Percentiles rank a stretch among this genome's conserved stretches.
Evolutionary conservation across 2,113 vertebrate genomes (phyloP).

Genomic region (Archilochus colubris): DNA sequence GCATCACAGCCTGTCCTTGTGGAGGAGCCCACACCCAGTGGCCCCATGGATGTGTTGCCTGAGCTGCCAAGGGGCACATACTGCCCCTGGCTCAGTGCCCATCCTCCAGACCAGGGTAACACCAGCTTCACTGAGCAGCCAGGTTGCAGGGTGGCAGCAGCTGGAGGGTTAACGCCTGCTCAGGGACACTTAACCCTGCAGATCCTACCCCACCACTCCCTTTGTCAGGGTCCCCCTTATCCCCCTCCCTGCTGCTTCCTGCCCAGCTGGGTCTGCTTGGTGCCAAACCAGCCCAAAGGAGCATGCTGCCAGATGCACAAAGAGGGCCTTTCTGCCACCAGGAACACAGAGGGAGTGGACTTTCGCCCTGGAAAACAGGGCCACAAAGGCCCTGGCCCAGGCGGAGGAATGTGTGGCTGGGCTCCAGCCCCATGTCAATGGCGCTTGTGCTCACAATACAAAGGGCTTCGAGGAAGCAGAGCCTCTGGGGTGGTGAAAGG

Average conservation of each 20-base stretch:
- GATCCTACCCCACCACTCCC: not conserved
- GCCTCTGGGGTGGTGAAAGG: slow-evolving; percentile 60
- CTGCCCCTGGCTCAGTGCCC: not conserved
- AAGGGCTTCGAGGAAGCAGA: slow-evolving; percentile 69
- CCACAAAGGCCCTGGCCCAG: slow-evolving; percentile 74
- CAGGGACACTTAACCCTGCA: slow-evolving; percentile 62
- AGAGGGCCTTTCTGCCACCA: slow-evolving; percentile 73
- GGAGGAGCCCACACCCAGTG: rapidly evolving
- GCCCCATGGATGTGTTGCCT: not conserved
- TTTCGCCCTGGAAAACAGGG: slow-evolving; percentile 64
- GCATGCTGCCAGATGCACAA: slow-evolving; percentile 65
- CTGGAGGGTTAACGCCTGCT: slow-evolving; percentile 4
- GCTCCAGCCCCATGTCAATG: slow-evolving; percentile 70
- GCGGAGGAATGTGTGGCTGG: slow-evolving; percentile 62
- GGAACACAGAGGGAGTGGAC: slow-evolving; percentile 70
- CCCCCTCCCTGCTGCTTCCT: slow-evolving; percentile 77
- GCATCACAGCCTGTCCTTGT: not conserved
- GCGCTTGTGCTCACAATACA: slow-evolving; percentile 75
- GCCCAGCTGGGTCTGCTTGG: slow-evolving; percentile 82
- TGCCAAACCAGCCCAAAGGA: slow-evolving; percentile 74
- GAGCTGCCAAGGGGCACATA: rapidly evolving
- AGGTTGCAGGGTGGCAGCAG: slow-evolving; percentile 4
- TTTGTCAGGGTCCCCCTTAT: slow-evolving; percentile 47
- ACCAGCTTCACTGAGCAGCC: not conserved
- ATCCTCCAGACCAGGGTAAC: not conserved